These are phyloP conservation scores for Melangyna quadrimaculata DNA, from an alignment of 2,888 invertebrate species.

Conservation along the genomic window DNA sequence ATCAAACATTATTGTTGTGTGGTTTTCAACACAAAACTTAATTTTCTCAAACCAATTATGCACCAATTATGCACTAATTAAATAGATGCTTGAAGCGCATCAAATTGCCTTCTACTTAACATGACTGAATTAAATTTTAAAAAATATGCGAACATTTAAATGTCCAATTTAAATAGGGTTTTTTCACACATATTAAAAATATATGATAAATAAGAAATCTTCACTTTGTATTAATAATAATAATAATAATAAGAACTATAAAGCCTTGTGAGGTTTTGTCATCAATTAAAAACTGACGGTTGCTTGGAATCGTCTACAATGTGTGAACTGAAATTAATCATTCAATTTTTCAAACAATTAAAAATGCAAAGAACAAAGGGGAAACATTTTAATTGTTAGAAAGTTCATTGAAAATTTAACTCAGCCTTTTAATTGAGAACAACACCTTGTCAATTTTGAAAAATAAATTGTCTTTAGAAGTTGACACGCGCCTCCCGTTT, in stretches of 20 bases:
- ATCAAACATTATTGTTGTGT: not conserved
- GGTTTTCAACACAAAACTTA: not conserved
- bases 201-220: not conserved
- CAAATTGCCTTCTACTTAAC: slow-evolving; percentile 24
- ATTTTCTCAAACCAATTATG: slow-evolving; percentile 45
- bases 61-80: slow-evolving; percentile 57
- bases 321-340: too few relatives aligned
- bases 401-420: too few relatives aligned
- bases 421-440: too few relatives aligned
- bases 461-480: too few relatives aligned
- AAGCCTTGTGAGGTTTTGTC: not conserved
- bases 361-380: too few relatives aligned
- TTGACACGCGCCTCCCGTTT: too few relatives aligned
- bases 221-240: not conserved
- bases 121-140: not conserved
- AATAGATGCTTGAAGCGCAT: slow-evolving; percentile 48
- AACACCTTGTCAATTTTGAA: too few relatives aligned
- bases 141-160: slow-evolving; percentile 14
- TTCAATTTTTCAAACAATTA: too few relatives aligned
- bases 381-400: too few relatives aligned
- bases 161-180: not conserved
- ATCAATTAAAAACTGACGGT: slow-evolving; percentile 7
- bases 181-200: slow-evolving; percentile 42
- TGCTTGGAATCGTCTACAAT: too few relatives aligned
- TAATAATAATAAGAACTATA: not conserved